Base-by-base conservation (phyloP, 2,113 vertebrate genomes). In the Pimephales promelas region DNA sequence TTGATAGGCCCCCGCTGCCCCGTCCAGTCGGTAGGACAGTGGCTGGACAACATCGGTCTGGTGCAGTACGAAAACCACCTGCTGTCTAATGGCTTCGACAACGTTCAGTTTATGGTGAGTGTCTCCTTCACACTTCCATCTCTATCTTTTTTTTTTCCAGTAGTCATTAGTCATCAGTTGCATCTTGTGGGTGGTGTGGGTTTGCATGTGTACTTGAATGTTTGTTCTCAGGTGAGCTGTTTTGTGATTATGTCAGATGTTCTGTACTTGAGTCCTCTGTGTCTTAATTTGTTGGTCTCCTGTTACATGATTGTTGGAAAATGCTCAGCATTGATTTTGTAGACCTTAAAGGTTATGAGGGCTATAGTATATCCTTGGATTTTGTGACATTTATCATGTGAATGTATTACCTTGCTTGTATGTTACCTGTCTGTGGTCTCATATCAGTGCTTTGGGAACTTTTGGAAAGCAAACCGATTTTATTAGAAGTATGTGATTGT, bases 11-110 rank as follows among this genome's bases (percentile, higher is more conserved):
- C 97, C 92, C 96, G 97, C 92, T 98, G 97, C 95, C 97, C 97
- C 81, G 92, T 96, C 90, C 97, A 98, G 94, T 97, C 97, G 72
- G 96, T 98, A 95, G 97, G 97, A 93, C 97, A 98, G 94, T 99
- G 97, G 97, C 93, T 98, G 86, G 97, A 99, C 95, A 97, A 96
- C 94, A 97, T 99, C 93, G 97, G 97, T 91, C 94, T 98, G 92
- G 97, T 97, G 95, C 97, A 99, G 92, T 99, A 99, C 86, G 97
- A 98, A 94, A 98, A 97, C 95, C 97, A 99, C 96, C 95, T 99
- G 95, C 95, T 98, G 94, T 97, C 97, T 90, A 99, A 98, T 88
- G 97, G 97, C 93, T 99, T 98, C 93, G 97, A 99, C 96, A 98
- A 96, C 91, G 96, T 99, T 88, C 97, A 98, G 91, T 98, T 99